Base-by-base conservation (phyloP, 2,113 vertebrate species). In the Opisthocomus hoazin region DNA sequence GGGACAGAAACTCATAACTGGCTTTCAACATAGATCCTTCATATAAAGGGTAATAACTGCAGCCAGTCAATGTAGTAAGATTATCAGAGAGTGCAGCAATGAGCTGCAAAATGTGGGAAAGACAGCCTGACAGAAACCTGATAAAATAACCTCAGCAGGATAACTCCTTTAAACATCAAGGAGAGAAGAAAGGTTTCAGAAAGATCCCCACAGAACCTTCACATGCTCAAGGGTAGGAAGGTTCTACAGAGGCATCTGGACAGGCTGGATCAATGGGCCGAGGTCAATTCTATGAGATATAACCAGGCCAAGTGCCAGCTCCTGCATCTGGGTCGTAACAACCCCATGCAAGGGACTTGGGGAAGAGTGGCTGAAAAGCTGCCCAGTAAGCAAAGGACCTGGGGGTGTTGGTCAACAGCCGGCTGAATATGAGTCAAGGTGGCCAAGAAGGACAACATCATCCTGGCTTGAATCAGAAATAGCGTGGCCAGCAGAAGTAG, bases 1-100 rank as follows among this genome's bases (percentile, higher is more conserved):
- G 98, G 98, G 99, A 99, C 98, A 98, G 98, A 99, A 99, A 99
- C 98, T 99, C 98, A 99, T 99, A 99, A 99, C 99, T 97, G 97
- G 97, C 98, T 98, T 98, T 98, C 98, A 98, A 98, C 99, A 98
- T 97, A 98, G 98, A 98, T 98, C 96, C 97, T 98, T 98, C 98
- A 93, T 98, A 98, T 98, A 98, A 98, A 98, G 98, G 98, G 97
- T 98, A 99, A 99, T 99, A 99, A 99, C 98, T 98, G 96, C 97
- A 98, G 98, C 98, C 98, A 98, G 98, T 98, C 98, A 98, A 98
- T 97, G 97, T 94, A 97, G 96, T 94, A 96, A 97, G 98, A 98
- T 98, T 98, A 98, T 97, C 98, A 97, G 93, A 97, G 96, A 98
- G 95, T 94, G 93, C 90, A 96, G 97, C 96, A 95, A 97, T 97